Evolutionary conservation across 2,888 invertebrate species (phyloP).

Genomic region (Temnothorax rugatulus): DNA sequence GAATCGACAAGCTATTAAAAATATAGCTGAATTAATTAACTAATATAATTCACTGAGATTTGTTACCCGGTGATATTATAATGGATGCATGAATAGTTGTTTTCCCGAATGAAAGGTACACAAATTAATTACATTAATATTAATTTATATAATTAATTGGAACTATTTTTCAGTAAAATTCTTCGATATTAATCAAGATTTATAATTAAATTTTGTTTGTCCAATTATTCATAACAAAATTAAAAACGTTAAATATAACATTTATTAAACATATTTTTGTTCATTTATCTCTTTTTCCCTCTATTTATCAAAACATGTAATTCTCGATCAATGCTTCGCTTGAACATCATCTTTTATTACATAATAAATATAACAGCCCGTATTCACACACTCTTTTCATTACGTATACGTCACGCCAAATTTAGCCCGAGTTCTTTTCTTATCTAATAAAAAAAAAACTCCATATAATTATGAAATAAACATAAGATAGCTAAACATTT

Average conservation of each 20-base stretch:
- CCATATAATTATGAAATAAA: not conserved
- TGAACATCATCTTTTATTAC: not conserved
- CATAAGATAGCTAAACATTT: not conserved
- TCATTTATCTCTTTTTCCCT: not conserved
- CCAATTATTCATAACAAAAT: not conserved
- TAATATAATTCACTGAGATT: constrained; percentile 38
- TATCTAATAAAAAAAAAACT: not conserved
- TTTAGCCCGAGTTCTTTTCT: not conserved
- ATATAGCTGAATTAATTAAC: constrained; percentile 30
- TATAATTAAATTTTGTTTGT: constrained; percentile 19
- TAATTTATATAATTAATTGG: constrained; percentile 27
- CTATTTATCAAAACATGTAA: not conserved
- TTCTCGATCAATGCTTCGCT: constrained; percentile 45
- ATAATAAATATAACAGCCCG: not conserved
- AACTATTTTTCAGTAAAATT: constrained; percentile 10
- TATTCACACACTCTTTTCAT: constrained; percentile 21
- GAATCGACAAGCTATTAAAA: constrained; percentile 15
- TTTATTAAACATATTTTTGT: constrained; percentile 1
- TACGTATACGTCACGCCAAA: not conserved
- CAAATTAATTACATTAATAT: constrained; percentile 38
- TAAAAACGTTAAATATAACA: not conserved
- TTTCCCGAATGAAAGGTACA: not conserved
- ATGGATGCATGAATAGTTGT: constrained; percentile 17
- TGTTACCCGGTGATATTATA: constrained; percentile 13
- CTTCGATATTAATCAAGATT: constrained; percentile 17